phyloP scores from a whole-genome alignment of 2,888 invertebrate genomes.

The Lasioglossum vierecki region DNA sequence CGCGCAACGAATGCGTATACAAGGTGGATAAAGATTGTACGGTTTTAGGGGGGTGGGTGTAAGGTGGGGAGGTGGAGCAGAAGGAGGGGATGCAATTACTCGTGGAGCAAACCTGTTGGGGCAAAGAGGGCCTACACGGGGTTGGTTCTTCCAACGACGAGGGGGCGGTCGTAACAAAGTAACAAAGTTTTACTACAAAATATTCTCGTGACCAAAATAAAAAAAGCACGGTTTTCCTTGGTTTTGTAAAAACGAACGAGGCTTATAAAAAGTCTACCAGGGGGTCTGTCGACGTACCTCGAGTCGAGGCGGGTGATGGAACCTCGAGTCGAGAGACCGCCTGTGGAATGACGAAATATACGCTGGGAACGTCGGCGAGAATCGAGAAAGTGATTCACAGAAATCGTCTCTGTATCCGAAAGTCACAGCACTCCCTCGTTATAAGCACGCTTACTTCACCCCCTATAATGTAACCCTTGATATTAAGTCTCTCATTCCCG shows the following conservation, averaged over 20 bases:
- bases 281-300: conserved; percentile 22
- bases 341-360: conserved; percentile 57
- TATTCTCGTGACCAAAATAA: conserved; percentile 37
- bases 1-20: conserved; percentile 30
- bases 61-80: not conserved
- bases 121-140: not conserved
- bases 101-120: conserved; percentile 33
- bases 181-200: conserved; percentile 66
- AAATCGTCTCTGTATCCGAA: not conserved
- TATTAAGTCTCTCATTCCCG: too few relatives aligned
- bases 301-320: conserved; percentile 9
- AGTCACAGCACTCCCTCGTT: not conserved
- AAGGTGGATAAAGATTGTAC: conserved; percentile 26
- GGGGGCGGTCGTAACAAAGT: conserved; percentile 66
- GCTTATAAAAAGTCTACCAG: conserved; percentile 49
- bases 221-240: conserved; percentile 16
- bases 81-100: conserved; percentile 17
- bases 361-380: conserved; percentile 23
- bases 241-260: conserved; percentile 53
- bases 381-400: not conserved
- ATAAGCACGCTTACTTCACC: not conserved
- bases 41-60: not conserved
- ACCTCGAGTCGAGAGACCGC: conserved; percentile 29
- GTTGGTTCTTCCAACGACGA: conserved; percentile 59
- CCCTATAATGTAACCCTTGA: not conserved